Base-by-base conservation (phyloP, 1,140 invertebrate genomes). In the Drosophila parabipectinata region DNA sequence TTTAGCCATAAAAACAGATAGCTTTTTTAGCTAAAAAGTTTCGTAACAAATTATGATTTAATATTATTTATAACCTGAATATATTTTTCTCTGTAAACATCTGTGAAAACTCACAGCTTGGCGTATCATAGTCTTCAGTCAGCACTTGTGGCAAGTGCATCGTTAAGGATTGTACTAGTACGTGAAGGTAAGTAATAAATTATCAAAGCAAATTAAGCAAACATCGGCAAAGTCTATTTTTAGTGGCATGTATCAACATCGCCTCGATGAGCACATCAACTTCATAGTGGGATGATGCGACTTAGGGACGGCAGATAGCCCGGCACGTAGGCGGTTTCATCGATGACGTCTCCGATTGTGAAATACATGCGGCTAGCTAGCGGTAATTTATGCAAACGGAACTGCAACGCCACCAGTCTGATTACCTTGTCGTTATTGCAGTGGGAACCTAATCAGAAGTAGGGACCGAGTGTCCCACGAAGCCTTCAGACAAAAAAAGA, bases 111-210 rank as follows among this genome's bases (percentile, higher is more conserved):
- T 57, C 39, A 30, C 28, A 24, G 34, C 39, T 44, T 37, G 1
- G 32, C 14, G 30, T 61, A 58, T 63, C 60, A 34, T 41, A 6
- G n/a, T 8, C 6, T 66, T 41, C 34, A 53, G 72, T 39, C 30
- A 61, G 77, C 68, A 14, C 66, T 18, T 45, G 30, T 15, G 21
- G 44, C 67, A 73, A 50, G 59, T 59, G 41, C 59, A 71, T 54
- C 55, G 57, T 54, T 72, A 61, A 73, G 76, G 55, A 69, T 73
- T 81, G 15, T 15, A 15, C 41, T 14, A 15, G 56, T 77, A 55
- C 77, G 73, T 77, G 67, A 77, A 84, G 73, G 72, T 48, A 69
- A 62, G 72, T 45, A 62, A 77, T 84, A 75, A 84, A 87, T 74
- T 71, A 81, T 53, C 51, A 59, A 68, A 67, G 44, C 67, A 68